Base-by-base conservation (phyloP, 2,888 invertebrate species). In the Neria commutata region DNA sequence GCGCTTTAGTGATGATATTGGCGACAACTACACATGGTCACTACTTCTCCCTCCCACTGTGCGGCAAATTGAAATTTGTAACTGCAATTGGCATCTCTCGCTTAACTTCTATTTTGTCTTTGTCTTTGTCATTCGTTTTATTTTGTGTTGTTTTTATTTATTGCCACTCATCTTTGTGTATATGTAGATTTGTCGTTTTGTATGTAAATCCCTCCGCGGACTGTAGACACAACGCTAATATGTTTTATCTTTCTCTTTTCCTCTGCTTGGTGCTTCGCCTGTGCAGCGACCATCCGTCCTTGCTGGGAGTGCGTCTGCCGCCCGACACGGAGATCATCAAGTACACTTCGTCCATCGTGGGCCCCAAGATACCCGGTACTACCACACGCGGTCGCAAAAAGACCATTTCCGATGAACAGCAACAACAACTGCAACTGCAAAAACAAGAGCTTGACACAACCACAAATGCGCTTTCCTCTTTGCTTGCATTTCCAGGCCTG, bases 281-380 rank as follows among this genome's bases (percentile, higher is more conserved):
- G n/a, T n/a, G 59, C 84, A 92, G 91, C 83, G 92, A 92, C 83
- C 90, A 91, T 61, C 88, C 91, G 67, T 91, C 92, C 73, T 88
- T 93, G 78, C 83, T 92, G 76, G 92, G 92, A 61, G 92, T 93
- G 50, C 87, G 93, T 62, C 83, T 94, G 71, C 93, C 93, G 65
- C 93, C 93, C 37, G 93, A 93, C 77, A 94, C 93, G 47, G 93
- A 94, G 84, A 93, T 93, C 66, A 93, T 94, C 77, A 93, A 93
- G 82, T 93, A 93, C 80, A 93, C 93, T 67, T 92, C 92, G 67
- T 92, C 92, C 60, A 87, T 93, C 74, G 90, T 91, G 68, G 93
- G 93, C 61, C 92, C 92, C 58, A 93, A 93, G 86, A 86, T 91
- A 66, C 90, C 91, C 14, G 92, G 93, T 62, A 90, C 90, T 63